Conservation (phyloP, 2,797 vertebrate species). For the Coregonus sp. region DNA sequence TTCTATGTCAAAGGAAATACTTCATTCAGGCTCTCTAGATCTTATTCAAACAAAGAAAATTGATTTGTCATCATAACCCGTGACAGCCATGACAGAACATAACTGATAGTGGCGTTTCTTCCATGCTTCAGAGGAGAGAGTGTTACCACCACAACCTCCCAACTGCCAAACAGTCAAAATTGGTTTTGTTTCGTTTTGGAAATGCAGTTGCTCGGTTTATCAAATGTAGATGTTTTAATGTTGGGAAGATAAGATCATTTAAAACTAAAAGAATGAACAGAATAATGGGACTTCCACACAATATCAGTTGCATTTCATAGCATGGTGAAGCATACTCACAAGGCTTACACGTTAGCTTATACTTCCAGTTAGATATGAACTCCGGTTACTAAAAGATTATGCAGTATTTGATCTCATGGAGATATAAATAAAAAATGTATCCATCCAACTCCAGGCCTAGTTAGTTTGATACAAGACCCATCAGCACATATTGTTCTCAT, state of each 20-base stretch:
- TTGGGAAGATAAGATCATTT: background rate
- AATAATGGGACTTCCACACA: background rate
- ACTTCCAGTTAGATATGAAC: background rate
- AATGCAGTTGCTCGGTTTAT: constrained; percentile 32
- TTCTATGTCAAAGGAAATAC: constrained; percentile 55
- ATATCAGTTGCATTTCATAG: background rate
- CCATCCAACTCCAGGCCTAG: background rate
- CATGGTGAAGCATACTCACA: background rate
- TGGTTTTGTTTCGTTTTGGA: constrained; percentile 16
- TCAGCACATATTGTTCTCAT: background rate
- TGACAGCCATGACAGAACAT: constrained; percentile 62
- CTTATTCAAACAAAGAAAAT: constrained; percentile 68
- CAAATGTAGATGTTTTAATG: constrained; percentile 1
- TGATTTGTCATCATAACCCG: constrained; percentile 65
- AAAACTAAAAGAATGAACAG: background rate
- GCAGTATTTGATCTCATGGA: background rate
- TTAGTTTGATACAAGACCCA: background rate
- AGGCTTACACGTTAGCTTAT: background rate
- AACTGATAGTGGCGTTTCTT: constrained; percentile 65
- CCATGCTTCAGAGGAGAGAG: constrained; percentile 46
- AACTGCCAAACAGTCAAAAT: constrained; percentile 59
- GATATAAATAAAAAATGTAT: background rate
- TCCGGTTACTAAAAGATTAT: background rate
- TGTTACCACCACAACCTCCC: constrained; percentile 40
- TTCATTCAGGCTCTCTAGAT: constrained; percentile 57